Evolutionary conservation across 2,113 vertebrate species (phyloP).

Genomic region (Corythaixoides concolor): DNA sequence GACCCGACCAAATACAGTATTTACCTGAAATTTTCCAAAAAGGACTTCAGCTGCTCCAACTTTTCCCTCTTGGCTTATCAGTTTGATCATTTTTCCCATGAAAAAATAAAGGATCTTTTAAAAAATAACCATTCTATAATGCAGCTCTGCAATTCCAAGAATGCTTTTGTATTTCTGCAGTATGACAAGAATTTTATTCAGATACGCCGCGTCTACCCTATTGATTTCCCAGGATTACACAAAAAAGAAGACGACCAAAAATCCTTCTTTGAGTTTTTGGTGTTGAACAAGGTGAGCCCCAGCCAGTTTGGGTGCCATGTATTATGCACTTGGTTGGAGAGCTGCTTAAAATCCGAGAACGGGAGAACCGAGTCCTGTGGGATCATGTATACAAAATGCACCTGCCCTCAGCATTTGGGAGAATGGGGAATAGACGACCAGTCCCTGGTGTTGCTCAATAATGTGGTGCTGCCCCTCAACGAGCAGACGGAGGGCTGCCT

Average conservation of each 20-base stretch:
- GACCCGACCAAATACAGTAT: slow-evolving; percentile 99
- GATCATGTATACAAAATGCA: slow-evolving; percentile 98
- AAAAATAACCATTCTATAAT: slow-evolving; percentile 97
- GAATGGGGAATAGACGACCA: slow-evolving; percentile 91
- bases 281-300: slow-evolving; percentile 98
- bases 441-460: slow-evolving; percentile 93
- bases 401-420: slow-evolving; percentile 97
- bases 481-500: slow-evolving; percentile 98
- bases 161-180: slow-evolving; percentile 97
- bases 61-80: slow-evolving; percentile 98
- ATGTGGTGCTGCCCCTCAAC: slow-evolving; percentile 96
- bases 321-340: slow-evolving; percentile 97
- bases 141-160: slow-evolving; percentile 94
- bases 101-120: slow-evolving; percentile 98
- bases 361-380: slow-evolving; percentile 94
- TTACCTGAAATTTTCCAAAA: slow-evolving; percentile 99
- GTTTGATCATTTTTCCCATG: slow-evolving; percentile 98
- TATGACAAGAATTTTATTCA: slow-evolving; percentile 99
- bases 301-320: slow-evolving; percentile 99
- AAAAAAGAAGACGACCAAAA: slow-evolving; percentile 92
- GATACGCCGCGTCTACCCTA: slow-evolving; percentile 92
- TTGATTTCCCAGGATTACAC: slow-evolving; percentile 90
- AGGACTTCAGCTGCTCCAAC: slow-evolving; percentile 96
- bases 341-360: slow-evolving; percentile 95
- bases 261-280: slow-evolving; percentile 97